phyloP scores from a whole-genome alignment of 1,140 invertebrate genomes.

The Atta texana region DNA sequence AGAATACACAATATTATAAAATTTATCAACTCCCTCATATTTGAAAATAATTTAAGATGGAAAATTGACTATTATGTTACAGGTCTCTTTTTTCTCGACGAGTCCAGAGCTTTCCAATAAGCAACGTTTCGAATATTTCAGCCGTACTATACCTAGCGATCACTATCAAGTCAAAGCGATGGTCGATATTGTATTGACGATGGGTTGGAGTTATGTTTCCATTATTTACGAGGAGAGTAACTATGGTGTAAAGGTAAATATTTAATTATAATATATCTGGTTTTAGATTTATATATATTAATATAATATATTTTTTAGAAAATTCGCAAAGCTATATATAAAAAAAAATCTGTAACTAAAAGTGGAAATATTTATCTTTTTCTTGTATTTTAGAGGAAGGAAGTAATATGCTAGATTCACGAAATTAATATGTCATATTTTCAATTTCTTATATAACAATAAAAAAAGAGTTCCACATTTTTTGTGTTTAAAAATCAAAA shows the following conservation, averaged over 20 bases:
- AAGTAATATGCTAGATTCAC: too few relatives aligned
- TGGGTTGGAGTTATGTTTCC: constrained; percentile 97
- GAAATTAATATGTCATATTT: too few relatives aligned
- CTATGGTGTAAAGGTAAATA: constrained; percentile 96
- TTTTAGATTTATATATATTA: constrained; percentile 37
- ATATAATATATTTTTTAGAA: not conserved
- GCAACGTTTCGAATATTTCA: constrained; percentile 97
- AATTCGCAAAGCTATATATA: not conserved
- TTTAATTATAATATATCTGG: constrained; percentile 25
- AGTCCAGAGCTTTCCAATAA: constrained; percentile 98
- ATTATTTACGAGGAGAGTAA: constrained; percentile 98
- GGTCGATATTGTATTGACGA: constrained; percentile 95
- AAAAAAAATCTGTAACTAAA: too few relatives aligned
- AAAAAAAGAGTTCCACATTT: too few relatives aligned
- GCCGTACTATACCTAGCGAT: constrained; percentile 97
- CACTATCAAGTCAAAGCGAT: constrained; percentile 97
- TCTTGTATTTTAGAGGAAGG: too few relatives aligned
- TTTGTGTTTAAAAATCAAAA: too few relatives aligned
- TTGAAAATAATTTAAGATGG: constrained; percentile 36
- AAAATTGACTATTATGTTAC: constrained; percentile 70
- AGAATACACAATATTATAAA: not conserved
- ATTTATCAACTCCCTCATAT: not conserved
- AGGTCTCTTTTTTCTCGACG: constrained; percentile 98
- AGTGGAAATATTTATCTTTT: too few relatives aligned
- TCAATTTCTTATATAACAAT: too few relatives aligned